Evolutionary conservation across 2,113 vertebrate species (phyloP).

Genomic region (Notarius lentiginosus): DNA sequence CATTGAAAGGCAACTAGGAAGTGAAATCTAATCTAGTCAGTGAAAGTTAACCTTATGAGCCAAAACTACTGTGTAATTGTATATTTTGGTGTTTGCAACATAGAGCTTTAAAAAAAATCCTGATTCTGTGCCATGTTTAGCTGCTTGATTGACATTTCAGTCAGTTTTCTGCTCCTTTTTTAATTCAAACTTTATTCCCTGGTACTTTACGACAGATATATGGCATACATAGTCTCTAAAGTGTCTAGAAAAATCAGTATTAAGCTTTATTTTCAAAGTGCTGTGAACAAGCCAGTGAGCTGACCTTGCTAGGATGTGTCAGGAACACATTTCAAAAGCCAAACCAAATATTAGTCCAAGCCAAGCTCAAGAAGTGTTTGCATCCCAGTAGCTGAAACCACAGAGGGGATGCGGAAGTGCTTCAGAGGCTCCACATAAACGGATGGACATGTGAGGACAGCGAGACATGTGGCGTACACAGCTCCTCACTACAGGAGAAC

Average conservation of each 20-base stretch:
- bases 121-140: neutral
- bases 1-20: neutral
- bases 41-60: neutral
- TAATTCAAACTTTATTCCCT: neutral
- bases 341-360: constrained; percentile 9
- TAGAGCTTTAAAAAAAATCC: neutral
- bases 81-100: neutral
- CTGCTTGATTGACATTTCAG: neutral
- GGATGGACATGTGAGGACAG: constrained; percentile 37
- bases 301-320: constrained; percentile 23
- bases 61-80: neutral
- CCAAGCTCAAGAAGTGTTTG: neutral
- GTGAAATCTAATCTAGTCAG: neutral
- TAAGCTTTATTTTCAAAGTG: constrained; percentile 17
- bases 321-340: constrained; percentile 10
- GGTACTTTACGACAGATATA: neutral
- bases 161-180: neutral
- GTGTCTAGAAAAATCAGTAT: constrained; percentile 9
- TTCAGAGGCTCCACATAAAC: constrained; percentile 35
- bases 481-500: constrained; percentile 27
- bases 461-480: constrained; percentile 46
- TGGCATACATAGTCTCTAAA: neutral
- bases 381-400: constrained; percentile 37
- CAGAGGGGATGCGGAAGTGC: constrained; percentile 30
- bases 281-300: neutral